phyloP scores from a whole-genome alignment of 2,888 invertebrate species.

The Cephus sareptanus region DNA sequence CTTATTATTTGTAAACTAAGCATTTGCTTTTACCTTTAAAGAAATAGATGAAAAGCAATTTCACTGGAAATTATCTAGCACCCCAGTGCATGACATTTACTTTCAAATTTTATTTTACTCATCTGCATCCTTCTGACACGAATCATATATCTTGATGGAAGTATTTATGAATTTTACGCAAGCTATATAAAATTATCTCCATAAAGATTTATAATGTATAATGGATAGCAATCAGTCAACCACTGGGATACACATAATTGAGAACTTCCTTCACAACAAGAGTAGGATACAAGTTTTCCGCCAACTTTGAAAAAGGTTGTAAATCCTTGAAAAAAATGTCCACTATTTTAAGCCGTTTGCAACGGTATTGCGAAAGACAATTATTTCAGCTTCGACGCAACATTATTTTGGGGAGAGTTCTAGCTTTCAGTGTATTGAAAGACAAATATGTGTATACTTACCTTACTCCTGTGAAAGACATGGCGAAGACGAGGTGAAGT shows the following conservation, averaged over 20 bases:
- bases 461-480: neutral
- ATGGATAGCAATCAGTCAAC: neutral
- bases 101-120: neutral
- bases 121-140: neutral
- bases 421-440: slow-evolving; percentile 18
- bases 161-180: neutral
- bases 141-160: neutral
- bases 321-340: neutral
- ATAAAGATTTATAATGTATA: neutral
- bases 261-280: neutral
- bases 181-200: neutral
- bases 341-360: neutral
- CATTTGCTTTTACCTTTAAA: neutral
- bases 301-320: neutral
- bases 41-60: neutral
- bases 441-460: slow-evolving; percentile 2
- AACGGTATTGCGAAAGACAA: slow-evolving; percentile 31
- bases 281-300: neutral
- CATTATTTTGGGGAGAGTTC: slow-evolving; percentile 22
- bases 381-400: slow-evolving; percentile 36
- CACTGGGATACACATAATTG: neutral
- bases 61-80: too few species aligned
- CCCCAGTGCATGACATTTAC: neutral
- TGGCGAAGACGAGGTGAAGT: neutral
- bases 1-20: neutral